Percentiles rank a stretch among this genome's conserved stretches.
phyloP scores from a whole-genome alignment of 2,113 vertebrate species.

The Glaucidium brasilianum region DNA sequence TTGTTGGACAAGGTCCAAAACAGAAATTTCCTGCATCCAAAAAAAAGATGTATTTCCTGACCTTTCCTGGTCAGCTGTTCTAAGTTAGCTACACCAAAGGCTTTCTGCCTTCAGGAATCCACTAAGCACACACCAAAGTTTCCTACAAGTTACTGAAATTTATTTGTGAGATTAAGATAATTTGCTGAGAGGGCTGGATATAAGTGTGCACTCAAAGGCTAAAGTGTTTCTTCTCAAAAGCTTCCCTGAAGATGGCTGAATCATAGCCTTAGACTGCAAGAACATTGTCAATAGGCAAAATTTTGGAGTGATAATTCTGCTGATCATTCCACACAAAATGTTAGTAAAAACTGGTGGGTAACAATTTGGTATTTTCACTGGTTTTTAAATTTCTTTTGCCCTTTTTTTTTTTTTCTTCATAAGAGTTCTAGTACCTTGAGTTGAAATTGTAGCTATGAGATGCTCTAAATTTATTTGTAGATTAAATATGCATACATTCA shows the following conservation, averaged over 20 bases:
- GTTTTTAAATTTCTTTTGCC: background rate
- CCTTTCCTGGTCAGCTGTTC: background rate
- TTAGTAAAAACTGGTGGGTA: background rate
- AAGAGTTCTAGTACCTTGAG: background rate
- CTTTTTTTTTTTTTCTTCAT: background rate
- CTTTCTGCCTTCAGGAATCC: background rate
- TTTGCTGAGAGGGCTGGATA: background rate
- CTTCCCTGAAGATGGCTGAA: background rate
- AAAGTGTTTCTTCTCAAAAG: background rate
- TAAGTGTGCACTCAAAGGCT: background rate
- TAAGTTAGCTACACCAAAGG: background rate
- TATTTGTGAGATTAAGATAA: background rate
- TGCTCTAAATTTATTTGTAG: background rate
- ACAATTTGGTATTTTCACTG: background rate
- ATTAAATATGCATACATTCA: background rate
- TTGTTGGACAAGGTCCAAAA: background rate
- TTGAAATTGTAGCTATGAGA: background rate
- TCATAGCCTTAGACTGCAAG: background rate
- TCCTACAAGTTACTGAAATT: background rate
- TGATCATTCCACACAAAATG: background rate
- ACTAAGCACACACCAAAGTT: background rate
- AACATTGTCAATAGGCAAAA: background rate
- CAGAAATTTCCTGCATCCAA: background rate
- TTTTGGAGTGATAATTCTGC: background rate
- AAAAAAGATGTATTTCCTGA: background rate